Evolutionary conservation across 2,888 invertebrate species (phyloP).

Genomic region (Andrena bucephala): DNA sequence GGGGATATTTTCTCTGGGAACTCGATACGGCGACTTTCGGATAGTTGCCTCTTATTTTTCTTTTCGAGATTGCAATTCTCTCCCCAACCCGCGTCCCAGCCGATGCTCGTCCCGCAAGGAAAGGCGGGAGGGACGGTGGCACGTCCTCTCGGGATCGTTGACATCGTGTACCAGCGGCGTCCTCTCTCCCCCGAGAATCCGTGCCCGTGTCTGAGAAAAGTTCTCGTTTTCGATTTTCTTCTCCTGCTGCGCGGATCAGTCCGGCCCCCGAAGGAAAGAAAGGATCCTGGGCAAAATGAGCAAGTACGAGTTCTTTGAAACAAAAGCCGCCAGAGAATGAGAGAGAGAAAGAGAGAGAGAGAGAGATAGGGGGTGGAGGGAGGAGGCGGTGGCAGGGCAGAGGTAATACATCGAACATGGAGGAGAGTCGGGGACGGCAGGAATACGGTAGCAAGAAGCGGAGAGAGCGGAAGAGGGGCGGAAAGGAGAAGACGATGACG

Average conservation of each 20-base stretch:
- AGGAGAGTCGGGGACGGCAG: slow-evolving; percentile 40
- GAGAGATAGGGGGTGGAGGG: slow-evolving; percentile 45
- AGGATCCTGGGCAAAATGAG: slow-evolving; percentile 79
- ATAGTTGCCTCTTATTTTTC: neutral
- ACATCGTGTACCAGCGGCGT: slow-evolving; percentile 9
- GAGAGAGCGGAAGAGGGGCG: slow-evolving; percentile 61
- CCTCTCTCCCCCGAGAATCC: slow-evolving; percentile 9
- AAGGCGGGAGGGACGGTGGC: neutral
- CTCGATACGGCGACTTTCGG: neutral
- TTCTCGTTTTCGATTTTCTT: slow-evolving; percentile 45
- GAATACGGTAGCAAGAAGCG: slow-evolving; percentile 53
- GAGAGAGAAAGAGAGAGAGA: slow-evolving; percentile 40
- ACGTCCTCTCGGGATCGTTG: slow-evolving; percentile 28
- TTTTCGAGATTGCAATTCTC: neutral
- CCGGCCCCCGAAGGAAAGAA: slow-evolving; percentile 71
- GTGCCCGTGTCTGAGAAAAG: slow-evolving; percentile 27
- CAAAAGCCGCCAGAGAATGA: slow-evolving; percentile 76
- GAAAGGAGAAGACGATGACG: slow-evolving; percentile 43
- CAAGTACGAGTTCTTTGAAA: slow-evolving; percentile 82
- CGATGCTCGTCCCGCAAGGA: neutral
- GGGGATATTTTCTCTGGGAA: neutral
- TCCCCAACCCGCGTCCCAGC: neutral
- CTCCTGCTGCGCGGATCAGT: slow-evolving; percentile 39
- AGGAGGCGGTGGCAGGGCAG: slow-evolving; percentile 50
- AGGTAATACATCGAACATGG: slow-evolving; percentile 59